Base-by-base conservation (phyloP, 2,113 vertebrate genomes). In the Promerops cafer region DNA sequence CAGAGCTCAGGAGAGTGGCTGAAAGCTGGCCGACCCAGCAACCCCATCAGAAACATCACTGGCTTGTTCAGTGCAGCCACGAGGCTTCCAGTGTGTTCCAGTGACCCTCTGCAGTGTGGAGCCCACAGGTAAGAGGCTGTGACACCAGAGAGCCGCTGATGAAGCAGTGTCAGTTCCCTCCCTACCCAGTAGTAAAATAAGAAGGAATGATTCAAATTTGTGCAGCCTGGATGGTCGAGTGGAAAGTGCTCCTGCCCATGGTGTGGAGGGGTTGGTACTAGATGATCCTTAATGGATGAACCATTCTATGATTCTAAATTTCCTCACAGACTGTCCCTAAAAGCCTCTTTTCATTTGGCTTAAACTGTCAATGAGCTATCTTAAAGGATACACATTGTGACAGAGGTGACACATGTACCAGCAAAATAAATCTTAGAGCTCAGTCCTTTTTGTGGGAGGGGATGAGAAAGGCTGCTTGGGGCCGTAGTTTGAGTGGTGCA, bases 81-180 rank as follows among this genome's bases (percentile, higher is more conserved):
- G 7, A 42, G 33, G 11, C 19, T 40, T 17, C 27, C 47, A 27
- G 31, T 45, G 44, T 8, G 40, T 80, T 68, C 22, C 57, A 53
- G 49, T 18, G 49, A 11, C 63, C 30, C 39, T 70, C 49, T 42
- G 37, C 33, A 56, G 11, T 6, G 24, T 37, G 35, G 26, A 66
- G 28, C 31, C 21, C 19, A 26, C 9, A 68, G n/a, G 16, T 3
- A 14, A 44, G 56, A n/a, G 39, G 21, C 22, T 1, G 6, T 24
- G 27, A 16, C 27, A 17, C n/a, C 33, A 80, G 53, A 13, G 28
- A 37, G 21, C 8, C 0, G 0, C 13, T 66, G 31, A 14, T 30
- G 15, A 57, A 79, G 21, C 1, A 1, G 1, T 19, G 24, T 27
- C 33, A 3, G 18, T n/a, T 40, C 44, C 47, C 37, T 86, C n/a